These are phyloP conservation scores for Parambassis ranga DNA, from an alignment of 2,797 vertebrate species.

Conservation along the genomic window DNA sequence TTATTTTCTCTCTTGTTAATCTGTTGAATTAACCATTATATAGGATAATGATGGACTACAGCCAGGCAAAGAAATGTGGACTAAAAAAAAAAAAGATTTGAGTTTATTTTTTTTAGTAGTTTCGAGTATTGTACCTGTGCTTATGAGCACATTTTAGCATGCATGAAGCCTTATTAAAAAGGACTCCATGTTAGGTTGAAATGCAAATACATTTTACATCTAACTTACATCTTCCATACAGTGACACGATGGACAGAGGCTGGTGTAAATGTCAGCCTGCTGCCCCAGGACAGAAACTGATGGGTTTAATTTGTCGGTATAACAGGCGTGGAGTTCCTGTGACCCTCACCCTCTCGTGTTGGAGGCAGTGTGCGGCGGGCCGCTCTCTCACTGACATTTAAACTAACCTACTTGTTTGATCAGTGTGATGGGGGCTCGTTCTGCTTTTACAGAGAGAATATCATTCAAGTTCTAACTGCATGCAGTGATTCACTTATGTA, in stretches of 20 bases:
- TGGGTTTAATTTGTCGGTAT: background rate
- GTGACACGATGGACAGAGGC: background rate
- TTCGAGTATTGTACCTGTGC: no score
- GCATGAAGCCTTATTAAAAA: background rate
- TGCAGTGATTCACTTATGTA: background rate
- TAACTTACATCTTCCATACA: background rate
- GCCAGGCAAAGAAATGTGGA: no score
- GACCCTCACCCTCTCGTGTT: background rate
- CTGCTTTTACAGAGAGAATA: slow-evolving; percentile 5
- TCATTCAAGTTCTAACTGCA: background rate
- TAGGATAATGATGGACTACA: no score
- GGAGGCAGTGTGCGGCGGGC: background rate
- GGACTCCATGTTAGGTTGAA: background rate
- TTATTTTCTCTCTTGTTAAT: background rate
- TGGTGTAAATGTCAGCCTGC: background rate
- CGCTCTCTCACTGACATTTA: background rate
- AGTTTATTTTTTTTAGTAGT: no score
- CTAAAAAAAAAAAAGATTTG: no score
- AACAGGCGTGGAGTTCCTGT: background rate
- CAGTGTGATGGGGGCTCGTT: background rate
- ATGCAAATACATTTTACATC: slow-evolving; percentile 11
- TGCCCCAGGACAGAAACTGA: background rate
- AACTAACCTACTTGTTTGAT: slow-evolving; percentile 10
- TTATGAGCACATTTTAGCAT: no score
- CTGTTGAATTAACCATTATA: no score